Evolutionary conservation across 2,888 invertebrate genomes (phyloP), one percentile per base, ranked within the genome.

Genomic region (Oscheius sp.): DNA sequence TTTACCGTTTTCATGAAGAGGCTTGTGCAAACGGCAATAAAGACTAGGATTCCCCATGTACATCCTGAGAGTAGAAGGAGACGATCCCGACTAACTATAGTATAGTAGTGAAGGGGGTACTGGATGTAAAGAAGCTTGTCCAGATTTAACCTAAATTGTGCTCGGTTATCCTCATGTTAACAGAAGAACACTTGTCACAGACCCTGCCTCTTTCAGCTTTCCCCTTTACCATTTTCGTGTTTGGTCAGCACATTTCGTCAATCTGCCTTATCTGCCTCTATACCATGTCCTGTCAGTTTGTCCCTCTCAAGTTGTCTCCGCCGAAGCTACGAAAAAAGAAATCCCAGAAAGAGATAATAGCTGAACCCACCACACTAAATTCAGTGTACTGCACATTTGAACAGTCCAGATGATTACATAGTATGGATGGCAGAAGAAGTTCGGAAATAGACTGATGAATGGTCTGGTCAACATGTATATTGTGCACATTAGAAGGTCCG

Each of bases 51-150:
- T 32, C 71, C 37, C 88, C 88, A 88, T 4, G 86, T 85, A 9
- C 79, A 62, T 10, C 79, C 75, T 5, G 83, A 82, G 10, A 88
- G 59, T 58, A 81, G 70, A 7, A 86, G 65, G 1, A 88, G 73
- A 2, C 83, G 70, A 29, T 51, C 76, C 21, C 87, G 79, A 66
- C 73, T 86, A 50, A 88, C 85, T 29, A 88, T 81, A 55, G 81
- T 77, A 75, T 87, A 88, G 70, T 88, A 88, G 73, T 88, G 88
- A 2, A 88, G 79, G 0, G 88, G 88, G 60, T 80, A 87, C 75
- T 86, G 85, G 68, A 88, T 88, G 78, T 81, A 88, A 62, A 88
- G 81, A 11, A 88, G 76, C 72, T 87, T 87, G 75, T 87, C 87
- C 33, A 87, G 75, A 65, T 87, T 87, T 47, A 87, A 70, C 86